A percentile compares a stretch with the other conserved stretches of the same genome.
Evolutionary conservation across 1,140 invertebrate genomes (phyloP).

Genomic region (Macrobrachium nipponense): DNA sequence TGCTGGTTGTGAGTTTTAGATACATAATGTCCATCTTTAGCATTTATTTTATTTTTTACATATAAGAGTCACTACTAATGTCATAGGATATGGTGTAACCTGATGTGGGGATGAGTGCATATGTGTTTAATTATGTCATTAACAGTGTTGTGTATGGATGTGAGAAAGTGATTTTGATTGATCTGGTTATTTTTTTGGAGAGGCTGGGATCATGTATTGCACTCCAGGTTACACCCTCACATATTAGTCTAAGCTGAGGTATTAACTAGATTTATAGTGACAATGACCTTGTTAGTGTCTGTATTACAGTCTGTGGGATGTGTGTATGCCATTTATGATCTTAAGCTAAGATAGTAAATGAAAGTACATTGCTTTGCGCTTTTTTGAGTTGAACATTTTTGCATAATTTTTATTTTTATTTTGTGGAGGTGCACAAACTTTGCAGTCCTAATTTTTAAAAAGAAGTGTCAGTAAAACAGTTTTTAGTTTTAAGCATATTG

Average conservation of each 20-base stretch:
- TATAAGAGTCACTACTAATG: constrained; percentile 50
- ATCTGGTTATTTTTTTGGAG: not conserved
- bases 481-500: not conserved
- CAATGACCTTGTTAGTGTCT: constrained; percentile 37
- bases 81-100: constrained; percentile 57
- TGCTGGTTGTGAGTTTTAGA: constrained; percentile 63
- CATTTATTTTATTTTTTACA: constrained; percentile 31
- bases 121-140: constrained; percentile 6
- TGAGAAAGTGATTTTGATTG: constrained; percentile 16
- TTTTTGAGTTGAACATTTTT: too few relatives aligned
- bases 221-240: constrained; percentile 55
- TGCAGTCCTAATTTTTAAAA: not conserved
- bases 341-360: too few relatives aligned
- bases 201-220: not conserved
- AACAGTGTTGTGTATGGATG: constrained; percentile 12
- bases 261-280: constrained; percentile 19
- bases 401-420: too few relatives aligned
- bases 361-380: too few relatives aligned
- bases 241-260: constrained; percentile 51
- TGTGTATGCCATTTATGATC: not conserved
- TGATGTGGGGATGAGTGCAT: constrained; percentile 38
- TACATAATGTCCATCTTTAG: constrained; percentile 57
- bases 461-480: too few relatives aligned
- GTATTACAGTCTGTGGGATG: not conserved
- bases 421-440: not conserved